Conservation (phyloP, 1,140 invertebrate genomes). For the Micrasema longulum region DNA sequence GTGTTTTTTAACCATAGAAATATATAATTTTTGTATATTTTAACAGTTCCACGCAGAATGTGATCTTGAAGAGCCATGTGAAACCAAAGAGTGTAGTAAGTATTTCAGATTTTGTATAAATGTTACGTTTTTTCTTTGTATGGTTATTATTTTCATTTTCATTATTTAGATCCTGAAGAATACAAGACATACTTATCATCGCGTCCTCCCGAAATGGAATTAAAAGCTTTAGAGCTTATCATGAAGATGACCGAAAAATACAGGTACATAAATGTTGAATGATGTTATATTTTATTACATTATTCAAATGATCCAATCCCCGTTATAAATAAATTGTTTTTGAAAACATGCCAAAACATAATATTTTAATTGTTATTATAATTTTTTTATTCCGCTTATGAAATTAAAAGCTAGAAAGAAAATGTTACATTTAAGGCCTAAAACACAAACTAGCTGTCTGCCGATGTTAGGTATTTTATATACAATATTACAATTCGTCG, state of each 20-base stretch:
- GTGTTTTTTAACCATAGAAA: conserved; percentile 5
- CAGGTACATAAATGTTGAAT: conserved; percentile 70
- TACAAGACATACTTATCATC: conserved; percentile 75
- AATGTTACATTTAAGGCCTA: no score
- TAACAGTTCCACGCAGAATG: conserved; percentile 78
- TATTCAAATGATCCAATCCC: no score
- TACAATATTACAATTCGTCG: no score
- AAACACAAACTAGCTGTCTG: no score
- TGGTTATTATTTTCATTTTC: background rate
- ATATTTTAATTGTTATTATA: no score
- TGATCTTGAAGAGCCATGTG: conserved; percentile 55
- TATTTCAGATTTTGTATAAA: background rate
- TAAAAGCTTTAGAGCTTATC: conserved; percentile 73
- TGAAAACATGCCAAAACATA: no score
- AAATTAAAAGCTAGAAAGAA: no score
- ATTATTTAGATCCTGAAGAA: conserved; percentile 64
- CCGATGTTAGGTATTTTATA: no score
- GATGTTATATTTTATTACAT: no score
- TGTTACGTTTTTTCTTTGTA: no score
- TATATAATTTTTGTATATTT: conserved; percentile 10
- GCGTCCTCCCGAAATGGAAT: conserved; percentile 76
- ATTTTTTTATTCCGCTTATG: no score
- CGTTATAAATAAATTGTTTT: no score
- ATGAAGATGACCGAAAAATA: conserved; percentile 69
- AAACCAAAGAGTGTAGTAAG: background rate